A percentile compares a stretch with the other conserved stretches of the same genome.
Conservation (phyloP, 2,888 invertebrate species). For the Amiota minor region DNA sequence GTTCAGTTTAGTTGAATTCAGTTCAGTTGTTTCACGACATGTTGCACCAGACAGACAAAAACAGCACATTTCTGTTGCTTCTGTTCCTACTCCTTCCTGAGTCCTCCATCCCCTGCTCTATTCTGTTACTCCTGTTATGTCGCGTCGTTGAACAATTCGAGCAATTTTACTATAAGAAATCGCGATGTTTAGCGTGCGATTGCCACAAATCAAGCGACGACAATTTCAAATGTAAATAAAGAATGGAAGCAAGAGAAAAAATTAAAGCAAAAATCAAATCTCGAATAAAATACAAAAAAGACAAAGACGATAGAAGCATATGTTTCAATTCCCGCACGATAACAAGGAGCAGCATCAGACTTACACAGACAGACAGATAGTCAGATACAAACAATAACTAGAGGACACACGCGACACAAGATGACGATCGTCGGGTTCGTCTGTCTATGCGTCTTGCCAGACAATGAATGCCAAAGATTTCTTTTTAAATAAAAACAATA, state of each 20-base stretch:
- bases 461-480: slow-evolving; percentile 29
- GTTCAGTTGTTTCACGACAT: not conserved
- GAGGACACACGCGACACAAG: slow-evolving; percentile 26
- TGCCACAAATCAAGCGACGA: slow-evolving; percentile 65
- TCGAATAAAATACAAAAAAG: not conserved
- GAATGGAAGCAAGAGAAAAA: not conserved
- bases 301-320: slow-evolving; percentile 3
- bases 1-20: no score
- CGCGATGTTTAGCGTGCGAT: slow-evolving; percentile 65
- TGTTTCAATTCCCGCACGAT: not conserved
- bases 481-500: no score
- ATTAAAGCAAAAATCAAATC: not conserved
- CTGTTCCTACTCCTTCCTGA: not conserved
- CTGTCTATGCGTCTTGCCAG: not conserved
- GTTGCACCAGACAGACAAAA: not conserved
- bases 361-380: not conserved
- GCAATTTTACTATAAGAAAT: slow-evolving; percentile 64
- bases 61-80: not conserved
- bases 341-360: not conserved
- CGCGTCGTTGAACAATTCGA: slow-evolving; percentile 58
- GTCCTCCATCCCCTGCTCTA: no score
- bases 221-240: slow-evolving; percentile 22
- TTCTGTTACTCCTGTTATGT: not conserved
- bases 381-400: slow-evolving; percentile 30
- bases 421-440: not conserved